Percentiles rank a stretch among this genome's conserved stretches.
phyloP scores from a whole-genome alignment of 2,113 vertebrate genomes.

The Ariopsis seemanni region DNA sequence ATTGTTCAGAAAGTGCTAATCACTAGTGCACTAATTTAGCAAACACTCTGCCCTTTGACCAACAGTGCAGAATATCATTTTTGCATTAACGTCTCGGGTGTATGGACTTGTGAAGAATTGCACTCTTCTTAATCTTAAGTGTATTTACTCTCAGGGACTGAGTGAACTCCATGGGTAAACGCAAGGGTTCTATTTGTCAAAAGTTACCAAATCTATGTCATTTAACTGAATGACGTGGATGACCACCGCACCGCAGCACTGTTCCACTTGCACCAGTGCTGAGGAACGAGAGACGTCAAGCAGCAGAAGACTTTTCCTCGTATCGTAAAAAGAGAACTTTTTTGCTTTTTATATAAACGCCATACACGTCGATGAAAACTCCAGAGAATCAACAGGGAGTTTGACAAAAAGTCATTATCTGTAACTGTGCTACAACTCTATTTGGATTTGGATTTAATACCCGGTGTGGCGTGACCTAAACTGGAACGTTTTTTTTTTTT shows the following conservation, averaged over 20 bases:
- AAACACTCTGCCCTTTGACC: slow-evolving; percentile 26
- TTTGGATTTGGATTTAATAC: not conserved
- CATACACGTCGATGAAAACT: not conserved
- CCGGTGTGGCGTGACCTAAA: not conserved
- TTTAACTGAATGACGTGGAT: slow-evolving; percentile 10
- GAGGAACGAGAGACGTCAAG: not conserved
- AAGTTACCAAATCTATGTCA: not conserved
- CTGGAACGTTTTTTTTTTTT: not conserved
- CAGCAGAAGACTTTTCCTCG: not conserved
- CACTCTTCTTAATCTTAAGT: slow-evolving; percentile 11
- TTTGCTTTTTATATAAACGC: not conserved
- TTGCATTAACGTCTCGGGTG: slow-evolving; percentile 2
- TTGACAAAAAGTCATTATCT: not conserved
- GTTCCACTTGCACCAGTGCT: not conserved
- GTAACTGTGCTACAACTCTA: not conserved
- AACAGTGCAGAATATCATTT: slow-evolving; percentile 24
- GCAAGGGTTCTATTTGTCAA: slow-evolving; percentile 16
- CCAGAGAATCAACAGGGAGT: not conserved
- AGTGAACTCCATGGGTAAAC: slow-evolving; percentile 29
- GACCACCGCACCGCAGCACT: not conserved
- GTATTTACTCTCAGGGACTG: slow-evolving; percentile 29
- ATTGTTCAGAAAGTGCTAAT: not conserved
- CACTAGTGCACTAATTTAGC: not conserved
- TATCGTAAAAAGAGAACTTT: not conserved
- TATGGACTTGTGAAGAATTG: not conserved